Evolutionary conservation across 2,797 vertebrate genomes (phyloP), one percentile per base, ranked within the genome.

Genomic region (Austrolebias charrua): DNA sequence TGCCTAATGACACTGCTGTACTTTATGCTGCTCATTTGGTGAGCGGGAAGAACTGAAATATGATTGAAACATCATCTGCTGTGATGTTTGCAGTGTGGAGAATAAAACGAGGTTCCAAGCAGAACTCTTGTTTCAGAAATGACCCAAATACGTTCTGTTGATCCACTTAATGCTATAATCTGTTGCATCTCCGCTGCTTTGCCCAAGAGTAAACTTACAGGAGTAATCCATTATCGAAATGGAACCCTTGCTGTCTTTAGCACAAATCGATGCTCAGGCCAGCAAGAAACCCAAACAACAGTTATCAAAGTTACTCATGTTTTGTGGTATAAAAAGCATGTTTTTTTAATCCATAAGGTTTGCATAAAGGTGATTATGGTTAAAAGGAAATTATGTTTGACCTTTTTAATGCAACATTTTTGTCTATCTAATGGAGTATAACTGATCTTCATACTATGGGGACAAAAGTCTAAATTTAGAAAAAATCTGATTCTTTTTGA

Each of bases 131-230:
- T 77, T 55, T 65, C 55, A 65, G 66, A 78, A 50, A 51, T 83
- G 79, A 85, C 81, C 77, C 71, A 81, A 51, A 80, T 82, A 78
- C 42, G n/a, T 75, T 54, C 61, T 78, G 69, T 74, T 76, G 68
- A 69, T 73, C 65, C 3, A 58, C 74, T 72, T 52, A 69, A 45
- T 54, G 29, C 59, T 73, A 59, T 66, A 78, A 76, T 62, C 61
- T 60, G 55, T 71, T 60, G 55, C 61, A 47, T 15, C 48, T 2
- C 9, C 2, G 18, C 57, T 51, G 64, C 55, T 74, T 59, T 49
- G 60, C 24, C 47, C 60, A 65, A 58, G 66, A 76, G 49, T 69
- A 73, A 71, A 81, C 52, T 66, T 76, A 69, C 53, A 55, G 45
- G 48, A 76, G n/a, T 59, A 59, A 78, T 38, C 63, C 66, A 70